Conservation (phyloP, 2,797 vertebrate genomes). For the Denticeps clupeoides region DNA sequence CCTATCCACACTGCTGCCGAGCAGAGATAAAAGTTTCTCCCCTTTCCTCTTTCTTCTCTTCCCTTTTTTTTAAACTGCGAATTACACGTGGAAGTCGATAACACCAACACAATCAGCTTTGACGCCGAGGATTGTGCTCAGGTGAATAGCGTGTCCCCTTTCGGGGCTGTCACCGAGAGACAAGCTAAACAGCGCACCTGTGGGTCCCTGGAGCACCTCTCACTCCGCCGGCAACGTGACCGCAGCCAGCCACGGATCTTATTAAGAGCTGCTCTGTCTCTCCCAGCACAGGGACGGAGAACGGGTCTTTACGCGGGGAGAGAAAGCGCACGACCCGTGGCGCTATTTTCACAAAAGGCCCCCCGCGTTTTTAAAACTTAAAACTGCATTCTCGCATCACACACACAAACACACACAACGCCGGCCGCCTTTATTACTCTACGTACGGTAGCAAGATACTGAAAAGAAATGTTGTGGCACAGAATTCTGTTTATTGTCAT, state of each 20-base stretch:
- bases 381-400: too few species aligned
- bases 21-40: conserved; percentile 65
- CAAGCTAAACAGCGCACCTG: conserved; percentile 58
- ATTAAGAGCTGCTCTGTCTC: conserved; percentile 32
- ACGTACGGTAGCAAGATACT: too few species aligned
- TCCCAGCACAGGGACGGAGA: conserved; percentile 15
- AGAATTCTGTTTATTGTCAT: too few species aligned
- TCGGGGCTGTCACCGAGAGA: conserved; percentile 53
- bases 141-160: conserved; percentile 55
- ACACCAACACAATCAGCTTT: conserved; percentile 58
- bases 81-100: conserved; percentile 65
- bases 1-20: conserved; percentile 50
- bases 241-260: conserved; percentile 28
- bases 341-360: too few species aligned
- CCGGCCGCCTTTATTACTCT: too few species aligned
- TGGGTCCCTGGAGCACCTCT: conserved; percentile 38
- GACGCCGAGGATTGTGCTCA: conserved; percentile 45
- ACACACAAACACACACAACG: too few species aligned
- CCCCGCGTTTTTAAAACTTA: too few species aligned
- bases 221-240: conserved; percentile 35
- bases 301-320: neutral
- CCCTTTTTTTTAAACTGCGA: conserved; percentile 38
- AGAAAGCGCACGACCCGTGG: conserved; percentile 1
- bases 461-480: too few species aligned
- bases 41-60: neutral